A percentile compares a stretch with the other conserved stretches of the same genome.
phyloP scores from a whole-genome alignment of 2,113 vertebrate species.

The Chaetura pelagica region DNA sequence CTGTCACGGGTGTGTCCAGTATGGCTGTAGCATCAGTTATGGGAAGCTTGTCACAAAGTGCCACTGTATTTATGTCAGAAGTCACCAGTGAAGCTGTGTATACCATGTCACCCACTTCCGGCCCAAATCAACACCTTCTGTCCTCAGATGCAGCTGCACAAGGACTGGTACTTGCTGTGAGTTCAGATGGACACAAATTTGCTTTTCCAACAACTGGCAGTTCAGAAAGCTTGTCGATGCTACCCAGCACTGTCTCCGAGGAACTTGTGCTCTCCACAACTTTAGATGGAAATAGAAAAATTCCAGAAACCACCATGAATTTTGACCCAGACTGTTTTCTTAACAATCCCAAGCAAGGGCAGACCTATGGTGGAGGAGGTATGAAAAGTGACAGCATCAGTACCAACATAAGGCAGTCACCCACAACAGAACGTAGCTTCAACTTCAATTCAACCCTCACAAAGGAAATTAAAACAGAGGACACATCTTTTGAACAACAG shows the following conservation, averaged over 20 bases:
- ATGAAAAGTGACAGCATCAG: conserved; percentile 89
- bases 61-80: conserved; percentile 97
- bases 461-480: conserved; percentile 97
- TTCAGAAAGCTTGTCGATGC: conserved; percentile 89
- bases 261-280: conserved; percentile 96
- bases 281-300: conserved; percentile 91
- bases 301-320: conserved; percentile 96
- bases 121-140: conserved; percentile 93
- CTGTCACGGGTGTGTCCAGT: conserved; percentile 93
- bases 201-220: conserved; percentile 89
- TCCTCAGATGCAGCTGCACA: conserved; percentile 89
- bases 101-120: conserved; percentile 93
- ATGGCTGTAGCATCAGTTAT: conserved; percentile 94
- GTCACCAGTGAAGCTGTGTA: conserved; percentile 95
- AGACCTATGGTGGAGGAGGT: conserved; percentile 96
- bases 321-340: conserved; percentile 99
- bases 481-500: conserved; percentile 98
- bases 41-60: conserved; percentile 92
- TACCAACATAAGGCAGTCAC: conserved; percentile 85
- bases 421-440: conserved; percentile 86
- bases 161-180: conserved; percentile 91
- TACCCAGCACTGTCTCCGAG: conserved; percentile 90
- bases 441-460: conserved; percentile 86
- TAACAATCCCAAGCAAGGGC: conserved; percentile 98
- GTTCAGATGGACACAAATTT: conserved; percentile 96